A percentile compares a stretch with the other conserved stretches of the same genome.
Conservation (phyloP, 2,797 vertebrate genomes). For the Enteromius anoplus region DNA sequence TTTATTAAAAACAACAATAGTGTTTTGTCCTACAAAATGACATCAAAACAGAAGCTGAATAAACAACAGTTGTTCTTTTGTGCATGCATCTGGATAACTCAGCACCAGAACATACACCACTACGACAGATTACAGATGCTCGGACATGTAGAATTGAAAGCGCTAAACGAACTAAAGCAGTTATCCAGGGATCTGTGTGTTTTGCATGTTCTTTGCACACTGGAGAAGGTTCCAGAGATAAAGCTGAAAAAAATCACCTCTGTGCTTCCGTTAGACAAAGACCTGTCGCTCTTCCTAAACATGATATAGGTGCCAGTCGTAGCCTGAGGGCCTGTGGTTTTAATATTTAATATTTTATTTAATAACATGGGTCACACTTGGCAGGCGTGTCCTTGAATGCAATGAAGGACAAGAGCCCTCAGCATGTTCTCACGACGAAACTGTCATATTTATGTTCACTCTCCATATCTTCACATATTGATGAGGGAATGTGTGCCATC, state of each 20-base stretch:
- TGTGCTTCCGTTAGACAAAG: conserved; percentile 33
- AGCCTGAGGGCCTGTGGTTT: conserved; percentile 39
- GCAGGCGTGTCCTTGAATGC: conserved; percentile 25
- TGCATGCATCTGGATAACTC: conserved; percentile 68
- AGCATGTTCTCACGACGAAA: neutral
- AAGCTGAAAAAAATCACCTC: conserved; percentile 5
- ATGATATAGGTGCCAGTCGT: conserved; percentile 24
- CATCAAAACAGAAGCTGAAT: conserved; percentile 59
- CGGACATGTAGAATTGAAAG: neutral
- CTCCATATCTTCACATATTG: conserved; percentile 8
- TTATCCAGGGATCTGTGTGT: neutral
- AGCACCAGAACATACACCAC: conserved; percentile 46
- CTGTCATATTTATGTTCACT: conserved; percentile 22
- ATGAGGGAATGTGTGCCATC: neutral
- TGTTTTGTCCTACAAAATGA: conserved; percentile 64
- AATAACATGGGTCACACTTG: conserved; percentile 26
- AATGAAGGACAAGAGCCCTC: conserved; percentile 23
- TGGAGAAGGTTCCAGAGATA: neutral
- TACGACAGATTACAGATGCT: neutral
- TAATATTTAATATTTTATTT: conserved; percentile 44
- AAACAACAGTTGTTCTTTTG: conserved; percentile 73
- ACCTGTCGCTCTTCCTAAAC: conserved; percentile 37
- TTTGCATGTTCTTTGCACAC: neutral
- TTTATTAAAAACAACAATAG: conserved; percentile 46
- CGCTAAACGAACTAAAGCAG: conserved; percentile 3